Conservation (phyloP, 2,113 vertebrate species). For the Brachyhypopomus gauderio region DNA sequence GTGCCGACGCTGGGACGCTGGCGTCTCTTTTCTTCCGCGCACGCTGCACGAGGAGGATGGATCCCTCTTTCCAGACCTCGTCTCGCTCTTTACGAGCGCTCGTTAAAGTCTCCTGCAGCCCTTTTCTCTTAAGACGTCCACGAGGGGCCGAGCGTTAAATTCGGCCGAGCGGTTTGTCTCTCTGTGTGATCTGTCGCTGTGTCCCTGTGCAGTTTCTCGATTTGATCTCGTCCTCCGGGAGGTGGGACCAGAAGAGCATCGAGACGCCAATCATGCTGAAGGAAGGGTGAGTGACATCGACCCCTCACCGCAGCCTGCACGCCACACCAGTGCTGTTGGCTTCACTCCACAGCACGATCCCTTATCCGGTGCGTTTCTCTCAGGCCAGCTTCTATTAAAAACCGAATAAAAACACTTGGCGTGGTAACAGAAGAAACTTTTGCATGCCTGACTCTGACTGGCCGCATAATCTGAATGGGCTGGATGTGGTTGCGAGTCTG, state of each 20-base stretch:
- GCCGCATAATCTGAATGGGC: neutral
- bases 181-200: neutral
- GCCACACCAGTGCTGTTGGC: neutral
- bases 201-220: slow-evolving; percentile 86
- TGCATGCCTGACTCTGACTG: neutral
- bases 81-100: too few species aligned
- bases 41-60: too few species aligned
- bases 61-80: too few species aligned
- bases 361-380: neutral
- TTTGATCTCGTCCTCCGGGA: slow-evolving; percentile 95
- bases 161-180: neutral
- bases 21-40: too few species aligned
- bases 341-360: too few species aligned
- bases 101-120: too few species aligned
- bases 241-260: slow-evolving; percentile 93
- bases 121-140: neutral
- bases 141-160: neutral
- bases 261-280: slow-evolving; percentile 97
- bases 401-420: neutral
- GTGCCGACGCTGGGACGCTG: neutral
- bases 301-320: neutral
- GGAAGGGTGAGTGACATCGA: slow-evolving; percentile 83
- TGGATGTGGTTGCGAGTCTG: neutral
- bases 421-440: neutral
- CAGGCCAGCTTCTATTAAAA: neutral